Conservation (phyloP, 2,888 invertebrate species). For the Cryptops parisi region DNA sequence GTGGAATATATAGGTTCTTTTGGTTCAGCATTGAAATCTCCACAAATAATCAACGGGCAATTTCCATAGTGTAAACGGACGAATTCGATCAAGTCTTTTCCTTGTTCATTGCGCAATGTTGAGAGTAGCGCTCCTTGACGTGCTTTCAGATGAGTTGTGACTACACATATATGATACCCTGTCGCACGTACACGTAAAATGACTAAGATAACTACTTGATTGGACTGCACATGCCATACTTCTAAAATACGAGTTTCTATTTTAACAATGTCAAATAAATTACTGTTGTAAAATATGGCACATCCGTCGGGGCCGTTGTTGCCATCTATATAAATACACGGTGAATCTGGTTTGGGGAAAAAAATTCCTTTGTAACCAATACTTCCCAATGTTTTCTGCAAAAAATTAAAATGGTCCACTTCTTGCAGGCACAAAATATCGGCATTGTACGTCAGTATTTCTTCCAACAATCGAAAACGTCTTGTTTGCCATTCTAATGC, state of each 20-base stretch:
- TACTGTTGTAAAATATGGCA: conserved; percentile 52
- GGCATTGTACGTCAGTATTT: conserved; percentile 50
- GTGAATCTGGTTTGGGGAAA: conserved; percentile 61
- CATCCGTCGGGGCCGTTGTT: conserved; percentile 67
- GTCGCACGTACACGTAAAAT: conserved; percentile 41
- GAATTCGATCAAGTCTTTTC: conserved; percentile 48
- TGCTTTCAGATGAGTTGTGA: conserved; percentile 60
- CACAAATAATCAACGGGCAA: conserved; percentile 47
- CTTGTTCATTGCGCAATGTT: conserved; percentile 53
- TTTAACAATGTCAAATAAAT: conserved; percentile 45
- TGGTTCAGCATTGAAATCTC: conserved; percentile 63
- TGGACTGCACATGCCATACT: conserved; percentile 57
- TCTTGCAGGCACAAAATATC: conserved; percentile 61
- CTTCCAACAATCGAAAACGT: conserved; percentile 51
- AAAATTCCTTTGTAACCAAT: conserved; percentile 54
- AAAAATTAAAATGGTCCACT: conserved; percentile 57
- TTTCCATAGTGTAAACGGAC: conserved; percentile 35
- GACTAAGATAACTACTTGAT: conserved; percentile 49
- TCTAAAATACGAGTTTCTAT: conserved; percentile 46
- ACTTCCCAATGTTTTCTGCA: conserved; percentile 44
- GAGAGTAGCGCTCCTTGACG: conserved; percentile 49
- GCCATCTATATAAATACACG: conserved; percentile 52
- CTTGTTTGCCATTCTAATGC: conserved; percentile 54
- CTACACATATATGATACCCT: conserved; percentile 46
- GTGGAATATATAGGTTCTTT: conserved; percentile 51